Evolutionary conservation across 2,797 vertebrate species (phyloP).

Genomic region (Sebastes ruberrimus): DNA sequence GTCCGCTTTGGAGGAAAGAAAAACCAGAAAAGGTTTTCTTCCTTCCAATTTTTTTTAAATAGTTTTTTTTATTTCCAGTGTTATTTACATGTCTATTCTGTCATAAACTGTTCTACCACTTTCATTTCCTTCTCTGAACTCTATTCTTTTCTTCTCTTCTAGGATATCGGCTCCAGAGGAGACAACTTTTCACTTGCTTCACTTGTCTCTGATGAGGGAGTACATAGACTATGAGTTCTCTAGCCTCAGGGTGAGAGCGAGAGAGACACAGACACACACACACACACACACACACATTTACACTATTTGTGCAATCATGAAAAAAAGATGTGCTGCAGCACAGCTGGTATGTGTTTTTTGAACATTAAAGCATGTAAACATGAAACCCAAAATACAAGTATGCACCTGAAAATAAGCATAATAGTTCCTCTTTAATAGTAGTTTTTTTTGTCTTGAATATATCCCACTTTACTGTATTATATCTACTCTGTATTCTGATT

Average conservation of each 20-base stretch:
- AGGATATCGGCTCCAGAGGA: slow-evolving; percentile 97
- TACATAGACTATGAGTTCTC: slow-evolving; percentile 99
- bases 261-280: not conserved
- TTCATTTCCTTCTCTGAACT: not conserved
- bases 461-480: not conserved
- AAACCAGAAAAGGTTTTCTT: slow-evolving; percentile 88
- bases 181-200: slow-evolving; percentile 97
- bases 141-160: slow-evolving; percentile 29
- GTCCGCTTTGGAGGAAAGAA: slow-evolving; percentile 98
- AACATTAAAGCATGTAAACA: too few relatives aligned
- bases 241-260: slow-evolving; percentile 86
- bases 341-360: too few relatives aligned
- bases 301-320: not conserved
- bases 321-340: too few relatives aligned
- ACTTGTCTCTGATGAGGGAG: slow-evolving; percentile 98
- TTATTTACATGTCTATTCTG: not conserved
- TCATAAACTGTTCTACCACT: too few relatives aligned
- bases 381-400: too few relatives aligned
- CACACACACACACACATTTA: not conserved
- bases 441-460: not conserved
- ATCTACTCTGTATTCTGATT: not conserved
- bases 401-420: too few relatives aligned
- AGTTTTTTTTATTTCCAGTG: too few relatives aligned
- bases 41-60: not conserved
- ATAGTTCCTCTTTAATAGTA: too few relatives aligned